Conservation (phyloP, 2,888 invertebrate genomes). For the Athetis lepigone region DNA sequence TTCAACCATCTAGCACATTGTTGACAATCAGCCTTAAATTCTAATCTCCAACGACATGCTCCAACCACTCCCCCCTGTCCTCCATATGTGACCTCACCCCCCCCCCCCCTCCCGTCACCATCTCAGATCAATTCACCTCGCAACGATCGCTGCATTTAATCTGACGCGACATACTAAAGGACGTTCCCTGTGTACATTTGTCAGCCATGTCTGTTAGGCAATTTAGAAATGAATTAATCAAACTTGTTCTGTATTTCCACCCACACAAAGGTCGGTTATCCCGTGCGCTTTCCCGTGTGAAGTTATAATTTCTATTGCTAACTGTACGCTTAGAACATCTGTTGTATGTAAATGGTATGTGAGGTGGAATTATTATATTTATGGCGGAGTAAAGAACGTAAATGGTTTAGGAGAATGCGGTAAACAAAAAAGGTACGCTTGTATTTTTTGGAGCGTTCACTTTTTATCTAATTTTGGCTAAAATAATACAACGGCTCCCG, state of each 20-base stretch:
- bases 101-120: slow-evolving; percentile 53
- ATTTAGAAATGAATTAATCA: slow-evolving; percentile 38
- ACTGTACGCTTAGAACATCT: slow-evolving; percentile 59
- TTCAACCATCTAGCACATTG: neutral
- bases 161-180: slow-evolving; percentile 74
- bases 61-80: slow-evolving; percentile 36
- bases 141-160: slow-evolving; percentile 71
- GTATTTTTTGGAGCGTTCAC: neutral
- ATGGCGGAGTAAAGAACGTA: slow-evolving; percentile 24
- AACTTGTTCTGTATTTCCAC: slow-evolving; percentile 15
- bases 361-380: slow-evolving; percentile 53
- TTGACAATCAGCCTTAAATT: slow-evolving; percentile 38
- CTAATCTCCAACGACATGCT: slow-evolving; percentile 24
- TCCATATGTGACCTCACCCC: slow-evolving; percentile 17
- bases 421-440: slow-evolving; percentile 10
- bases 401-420: slow-evolving; percentile 24
- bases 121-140: slow-evolving; percentile 71
- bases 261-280: slow-evolving; percentile 8
- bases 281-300: slow-evolving; percentile 7
- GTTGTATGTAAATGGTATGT: slow-evolving; percentile 58
- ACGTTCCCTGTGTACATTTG: slow-evolving; percentile 73
- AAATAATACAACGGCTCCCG: neutral
- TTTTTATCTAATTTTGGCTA: neutral
- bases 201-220: slow-evolving; percentile 60
- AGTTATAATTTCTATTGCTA: slow-evolving; percentile 57